Evolutionary conservation across 2,888 invertebrate species (phyloP).

Genomic region (Venusia cambrica): DNA sequence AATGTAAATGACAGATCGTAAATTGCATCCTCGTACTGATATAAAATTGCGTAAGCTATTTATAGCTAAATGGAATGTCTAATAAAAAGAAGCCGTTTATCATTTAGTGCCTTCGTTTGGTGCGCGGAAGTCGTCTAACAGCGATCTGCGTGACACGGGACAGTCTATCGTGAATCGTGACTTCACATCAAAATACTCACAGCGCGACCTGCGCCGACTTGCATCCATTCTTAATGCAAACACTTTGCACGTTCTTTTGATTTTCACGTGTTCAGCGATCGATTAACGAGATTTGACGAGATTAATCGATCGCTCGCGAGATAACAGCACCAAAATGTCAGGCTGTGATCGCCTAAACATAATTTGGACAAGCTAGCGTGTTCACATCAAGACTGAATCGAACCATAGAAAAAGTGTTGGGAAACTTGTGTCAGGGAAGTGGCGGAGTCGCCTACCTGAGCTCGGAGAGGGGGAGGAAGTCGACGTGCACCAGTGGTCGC

Average conservation of each 20-base stretch:
- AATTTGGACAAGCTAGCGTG: slow-evolving; percentile 28
- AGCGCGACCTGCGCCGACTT: slow-evolving; percentile 17
- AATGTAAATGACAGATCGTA: slow-evolving; percentile 39
- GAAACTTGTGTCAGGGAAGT: slow-evolving; percentile 2
- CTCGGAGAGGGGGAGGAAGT: slow-evolving; percentile 96
- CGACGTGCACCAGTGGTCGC: slow-evolving; percentile 94
- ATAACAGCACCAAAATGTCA: slow-evolving; percentile 28
- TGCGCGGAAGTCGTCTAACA: slow-evolving; percentile 61
- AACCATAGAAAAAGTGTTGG: slow-evolving; percentile 16
- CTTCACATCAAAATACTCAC: slow-evolving; percentile 29
- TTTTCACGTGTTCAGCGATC: slow-evolving; percentile 9
- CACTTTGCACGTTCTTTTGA: slow-evolving; percentile 12
- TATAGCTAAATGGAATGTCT: slow-evolving; percentile 34
- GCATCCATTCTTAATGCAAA: slow-evolving; percentile 31
- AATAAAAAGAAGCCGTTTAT: slow-evolving; percentile 69
- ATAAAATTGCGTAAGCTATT: slow-evolving; percentile 59
- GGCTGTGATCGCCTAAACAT: slow-evolving; percentile 26
- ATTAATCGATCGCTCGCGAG: slow-evolving; percentile 12
- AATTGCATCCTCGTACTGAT: slow-evolving; percentile 61
- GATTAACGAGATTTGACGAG: background rate
- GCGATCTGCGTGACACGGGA: slow-evolving; percentile 53
- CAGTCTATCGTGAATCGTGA: slow-evolving; percentile 37
- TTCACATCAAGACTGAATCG: slow-evolving; percentile 34
- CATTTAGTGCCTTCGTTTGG: slow-evolving; percentile 75
- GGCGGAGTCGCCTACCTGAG: slow-evolving; percentile 89